Conservation (phyloP, 2,888 invertebrate species). For the Mythimna loreyi region DNA sequence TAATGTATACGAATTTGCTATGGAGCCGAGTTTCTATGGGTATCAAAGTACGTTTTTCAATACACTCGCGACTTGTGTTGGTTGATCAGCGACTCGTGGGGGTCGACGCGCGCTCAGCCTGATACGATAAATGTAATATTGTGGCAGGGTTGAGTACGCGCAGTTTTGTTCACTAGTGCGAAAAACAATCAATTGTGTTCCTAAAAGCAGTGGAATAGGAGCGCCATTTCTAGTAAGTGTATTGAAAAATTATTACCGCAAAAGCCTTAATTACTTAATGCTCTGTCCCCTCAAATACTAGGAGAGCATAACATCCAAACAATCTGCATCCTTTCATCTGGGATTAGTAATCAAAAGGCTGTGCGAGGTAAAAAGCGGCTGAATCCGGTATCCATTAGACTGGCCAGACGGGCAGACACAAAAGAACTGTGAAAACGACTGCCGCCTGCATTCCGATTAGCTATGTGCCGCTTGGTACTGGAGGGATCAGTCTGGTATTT, state of each 20-base stretch:
- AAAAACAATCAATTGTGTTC: too few relatives aligned
- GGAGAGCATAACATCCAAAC: conserved; percentile 45
- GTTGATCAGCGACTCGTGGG: too few relatives aligned
- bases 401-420: conserved; percentile 76
- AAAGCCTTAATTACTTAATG: conserved; percentile 45
- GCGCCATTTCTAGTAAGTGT: too few relatives aligned
- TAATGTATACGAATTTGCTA: too few relatives aligned
- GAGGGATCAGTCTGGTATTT: conserved; percentile 7
- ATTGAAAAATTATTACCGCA: conserved; percentile 4
- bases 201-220: too few relatives aligned
- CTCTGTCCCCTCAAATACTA: conserved; percentile 28
- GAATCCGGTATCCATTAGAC: conserved; percentile 69
- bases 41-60: too few relatives aligned
- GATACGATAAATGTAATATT: too few relatives aligned
- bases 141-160: too few relatives aligned
- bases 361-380: conserved; percentile 59
- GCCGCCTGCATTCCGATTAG: conserved; percentile 65
- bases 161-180: too few relatives aligned
- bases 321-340: conserved; percentile 58
- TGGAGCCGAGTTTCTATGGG: too few relatives aligned
- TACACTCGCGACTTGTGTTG: too few relatives aligned
- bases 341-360: conserved; percentile 66
- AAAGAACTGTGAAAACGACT: conserved; percentile 73
- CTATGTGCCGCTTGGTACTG: conserved; percentile 55
- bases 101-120: too few relatives aligned